Conservation (phyloP, 2,113 vertebrate genomes). For the Petroica traversi region DNA sequence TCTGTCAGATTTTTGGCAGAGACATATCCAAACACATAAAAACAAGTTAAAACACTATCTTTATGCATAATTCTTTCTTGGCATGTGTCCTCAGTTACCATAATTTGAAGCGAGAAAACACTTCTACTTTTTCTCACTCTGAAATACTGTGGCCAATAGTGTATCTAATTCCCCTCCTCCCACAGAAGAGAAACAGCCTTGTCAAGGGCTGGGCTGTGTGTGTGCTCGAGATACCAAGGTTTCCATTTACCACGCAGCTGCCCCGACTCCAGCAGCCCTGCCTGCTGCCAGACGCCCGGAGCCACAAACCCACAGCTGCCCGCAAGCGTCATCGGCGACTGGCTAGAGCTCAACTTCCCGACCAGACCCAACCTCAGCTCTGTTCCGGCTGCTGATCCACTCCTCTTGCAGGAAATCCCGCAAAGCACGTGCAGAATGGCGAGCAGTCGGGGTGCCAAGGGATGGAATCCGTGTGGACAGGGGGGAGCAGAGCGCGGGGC, state of each 20-base stretch:
- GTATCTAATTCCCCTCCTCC: conserved; percentile 60
- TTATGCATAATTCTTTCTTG: conserved; percentile 78
- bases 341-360: background rate
- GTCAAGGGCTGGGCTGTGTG: conserved; percentile 29
- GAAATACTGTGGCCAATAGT: conserved; percentile 70
- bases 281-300: background rate
- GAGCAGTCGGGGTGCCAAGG: background rate
- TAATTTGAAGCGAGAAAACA: conserved; percentile 73
- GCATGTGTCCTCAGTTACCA: conserved; percentile 64
- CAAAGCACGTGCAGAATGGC: background rate
- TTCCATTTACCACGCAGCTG: conserved; percentile 71
- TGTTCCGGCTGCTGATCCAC: conserved; percentile 8
- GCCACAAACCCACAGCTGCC: conserved; percentile 38
- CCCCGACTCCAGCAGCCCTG: background rate
- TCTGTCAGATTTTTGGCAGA: conserved; percentile 76
- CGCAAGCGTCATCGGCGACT: background rate
- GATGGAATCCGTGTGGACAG: fast-evolving
- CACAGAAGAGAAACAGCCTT: conserved; percentile 68
- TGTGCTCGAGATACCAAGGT: conserved; percentile 23
- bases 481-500: background rate
- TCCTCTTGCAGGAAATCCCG: conserved; percentile 30
- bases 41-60: conserved; percentile 78
- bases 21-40: conserved; percentile 72
- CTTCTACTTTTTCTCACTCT: conserved; percentile 69
- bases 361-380: background rate